Conservation (phyloP, 2,888 invertebrate species). For the Spicauda simplicius region DNA sequence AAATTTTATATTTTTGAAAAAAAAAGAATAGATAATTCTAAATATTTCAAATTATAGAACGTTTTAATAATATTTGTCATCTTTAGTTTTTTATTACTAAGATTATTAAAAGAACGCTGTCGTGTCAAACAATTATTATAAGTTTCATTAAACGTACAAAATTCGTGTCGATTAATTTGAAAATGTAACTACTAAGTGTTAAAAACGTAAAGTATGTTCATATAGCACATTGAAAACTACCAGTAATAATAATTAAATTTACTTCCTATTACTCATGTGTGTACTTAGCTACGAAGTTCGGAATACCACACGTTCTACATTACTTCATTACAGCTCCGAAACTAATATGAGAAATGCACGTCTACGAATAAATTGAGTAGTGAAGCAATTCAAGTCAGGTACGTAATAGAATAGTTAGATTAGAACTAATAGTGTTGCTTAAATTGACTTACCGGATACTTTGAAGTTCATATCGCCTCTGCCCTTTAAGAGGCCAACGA, state of each 20-base stretch:
- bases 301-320: conserved; percentile 22
- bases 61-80: too few species aligned
- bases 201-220: too few species aligned
- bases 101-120: too few species aligned
- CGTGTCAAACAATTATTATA: too few species aligned
- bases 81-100: too few species aligned
- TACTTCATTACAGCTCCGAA: conserved; percentile 30
- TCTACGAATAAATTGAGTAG: conserved; percentile 30
- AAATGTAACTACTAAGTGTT: too few species aligned
- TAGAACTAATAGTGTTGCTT: conserved; percentile 26
- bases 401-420: conserved; percentile 36
- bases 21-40: too few species aligned
- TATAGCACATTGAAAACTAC: not conserved
- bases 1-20: too few species aligned
- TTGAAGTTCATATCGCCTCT: conserved; percentile 73
- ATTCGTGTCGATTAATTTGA: too few species aligned
- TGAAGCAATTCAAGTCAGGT: conserved; percentile 31
- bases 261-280: conserved; percentile 9
- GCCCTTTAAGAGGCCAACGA: conserved; percentile 76
- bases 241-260: not conserved
- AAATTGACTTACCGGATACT: conserved; percentile 66
- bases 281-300: conserved; percentile 8
- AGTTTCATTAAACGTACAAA: too few species aligned
- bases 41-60: too few species aligned
- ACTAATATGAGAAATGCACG: conserved; percentile 30